Evolutionary conservation across 2,888 invertebrate genomes (phyloP).

Genomic region (Eupithecia exiguata): DNA sequence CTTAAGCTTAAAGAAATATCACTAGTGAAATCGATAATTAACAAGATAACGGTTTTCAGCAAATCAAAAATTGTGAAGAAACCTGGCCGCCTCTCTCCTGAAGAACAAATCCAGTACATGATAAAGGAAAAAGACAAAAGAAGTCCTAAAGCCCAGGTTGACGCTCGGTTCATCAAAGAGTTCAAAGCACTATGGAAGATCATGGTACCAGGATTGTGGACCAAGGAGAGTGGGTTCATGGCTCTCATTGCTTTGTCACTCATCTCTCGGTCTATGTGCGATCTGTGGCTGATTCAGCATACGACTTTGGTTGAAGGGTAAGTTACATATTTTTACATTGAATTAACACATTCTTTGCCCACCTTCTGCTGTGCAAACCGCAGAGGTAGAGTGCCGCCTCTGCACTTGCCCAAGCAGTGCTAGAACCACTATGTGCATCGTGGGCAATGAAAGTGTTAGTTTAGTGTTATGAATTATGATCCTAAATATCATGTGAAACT

Average conservation of each 20-base stretch:
- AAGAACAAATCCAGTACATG: constrained; percentile 91
- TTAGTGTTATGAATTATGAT: not conserved
- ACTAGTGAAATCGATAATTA: not conserved
- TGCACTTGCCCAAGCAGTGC: no score
- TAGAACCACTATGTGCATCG: no score
- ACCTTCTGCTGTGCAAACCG: not conserved
- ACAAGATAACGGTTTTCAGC: constrained; percentile 40
- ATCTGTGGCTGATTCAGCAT: constrained; percentile 98
- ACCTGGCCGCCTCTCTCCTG: constrained; percentile 70
- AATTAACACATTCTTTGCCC: not conserved
- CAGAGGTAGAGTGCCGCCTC: not conserved
- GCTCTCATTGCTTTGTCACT: constrained; percentile 90
- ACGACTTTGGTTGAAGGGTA: constrained; percentile 96
- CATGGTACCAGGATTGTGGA: constrained; percentile 90
- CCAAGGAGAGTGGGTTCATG: constrained; percentile 89
- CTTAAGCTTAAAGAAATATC: not conserved
- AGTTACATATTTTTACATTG: constrained; percentile 43
- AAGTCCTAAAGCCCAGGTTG: constrained; percentile 88
- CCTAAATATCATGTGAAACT: not conserved
- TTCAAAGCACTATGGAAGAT: constrained; percentile 88
- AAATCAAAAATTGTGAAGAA: constrained; percentile 53
- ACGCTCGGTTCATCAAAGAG: constrained; percentile 89
- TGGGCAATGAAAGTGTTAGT: not conserved
- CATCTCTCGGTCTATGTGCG: constrained; percentile 95
- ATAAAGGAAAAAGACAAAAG: constrained; percentile 87